Percentiles rank a stretch among this genome's conserved stretches.
Conservation (phyloP, 2,888 invertebrate species). For the Xylophagus ater region DNA sequence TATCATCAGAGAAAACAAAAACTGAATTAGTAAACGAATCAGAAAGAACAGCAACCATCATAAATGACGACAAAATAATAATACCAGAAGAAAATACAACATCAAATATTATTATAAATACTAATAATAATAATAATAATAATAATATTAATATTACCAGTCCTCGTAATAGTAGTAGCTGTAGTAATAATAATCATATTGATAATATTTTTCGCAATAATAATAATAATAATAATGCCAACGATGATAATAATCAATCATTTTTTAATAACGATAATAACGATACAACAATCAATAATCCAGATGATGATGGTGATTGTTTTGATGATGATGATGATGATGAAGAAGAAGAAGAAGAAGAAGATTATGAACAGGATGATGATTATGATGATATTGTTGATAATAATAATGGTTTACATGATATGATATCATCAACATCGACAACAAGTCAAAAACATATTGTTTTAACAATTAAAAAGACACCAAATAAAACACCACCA, state of each 20-base stretch:
- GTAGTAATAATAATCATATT: slow-evolving; percentile 3
- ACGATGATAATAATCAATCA: slow-evolving; percentile 12
- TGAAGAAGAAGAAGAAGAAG: slow-evolving; percentile 20
- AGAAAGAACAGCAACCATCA: too few species aligned
- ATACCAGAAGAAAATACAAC: not conserved
- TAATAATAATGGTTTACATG: slow-evolving; percentile 27
- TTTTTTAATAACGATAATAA: slow-evolving; percentile 16
- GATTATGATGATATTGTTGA: slow-evolving; percentile 20
- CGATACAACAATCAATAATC: slow-evolving; percentile 7
- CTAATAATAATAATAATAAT: not conserved
- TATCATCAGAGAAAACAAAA: too few species aligned
- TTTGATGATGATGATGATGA: slow-evolving; percentile 14
- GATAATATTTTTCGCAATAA: not conserved
- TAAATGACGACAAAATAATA: not conserved
- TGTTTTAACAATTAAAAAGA: slow-evolving; percentile 34
- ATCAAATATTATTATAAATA: slow-evolving; percentile 1
- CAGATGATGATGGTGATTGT: slow-evolving; percentile 13
- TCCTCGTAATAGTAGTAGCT: not conserved
- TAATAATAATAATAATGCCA: not conserved
- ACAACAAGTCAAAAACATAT: slow-evolving; percentile 27
- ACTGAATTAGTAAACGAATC: too few species aligned
- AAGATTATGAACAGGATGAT: slow-evolving; percentile 16
- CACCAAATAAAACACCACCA: slow-evolving; percentile 29
- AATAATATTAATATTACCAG: not conserved
- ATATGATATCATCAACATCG: slow-evolving; percentile 24